Percentiles rank a stretch among this genome's conserved stretches.
phyloP scores from a whole-genome alignment of 2,113 vertebrate species.

The Microcebus griseorufus region DNA sequence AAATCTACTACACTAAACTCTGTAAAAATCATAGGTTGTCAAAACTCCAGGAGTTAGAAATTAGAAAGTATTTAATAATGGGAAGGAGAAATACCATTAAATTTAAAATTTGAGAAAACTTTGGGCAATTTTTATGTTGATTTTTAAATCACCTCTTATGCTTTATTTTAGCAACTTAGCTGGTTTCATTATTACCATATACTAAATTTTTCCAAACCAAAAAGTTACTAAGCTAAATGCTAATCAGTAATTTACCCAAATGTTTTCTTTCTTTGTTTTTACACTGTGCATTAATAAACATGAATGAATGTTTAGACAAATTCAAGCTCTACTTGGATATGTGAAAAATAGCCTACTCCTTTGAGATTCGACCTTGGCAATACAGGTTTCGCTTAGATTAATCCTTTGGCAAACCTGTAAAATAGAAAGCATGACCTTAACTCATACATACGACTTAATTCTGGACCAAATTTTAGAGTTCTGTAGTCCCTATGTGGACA shows the following conservation, averaged over 20 bases:
- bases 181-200: background rate
- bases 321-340: background rate
- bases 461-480: background rate
- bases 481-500: background rate
- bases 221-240: background rate
- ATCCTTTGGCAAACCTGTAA: background rate
- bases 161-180: background rate
- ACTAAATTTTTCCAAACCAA: background rate
- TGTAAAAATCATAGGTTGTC: background rate
- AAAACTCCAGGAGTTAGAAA: background rate
- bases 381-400: background rate
- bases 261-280: constrained; percentile 12
- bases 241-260: background rate
- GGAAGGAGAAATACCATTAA: background rate
- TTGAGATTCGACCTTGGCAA: background rate
- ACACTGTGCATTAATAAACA: background rate
- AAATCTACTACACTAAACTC: background rate
- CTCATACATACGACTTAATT: background rate
- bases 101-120: constrained; percentile 10
- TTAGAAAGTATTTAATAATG: background rate
- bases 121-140: background rate
- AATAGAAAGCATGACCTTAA: background rate
- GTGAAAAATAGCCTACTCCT: background rate
- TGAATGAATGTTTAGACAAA: background rate
- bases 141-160: background rate